A percentile compares a stretch with the other conserved stretches of the same genome.
Evolutionary conservation across 2,888 invertebrate genomes (phyloP).

Genomic region (Harpalus rufipes): DNA sequence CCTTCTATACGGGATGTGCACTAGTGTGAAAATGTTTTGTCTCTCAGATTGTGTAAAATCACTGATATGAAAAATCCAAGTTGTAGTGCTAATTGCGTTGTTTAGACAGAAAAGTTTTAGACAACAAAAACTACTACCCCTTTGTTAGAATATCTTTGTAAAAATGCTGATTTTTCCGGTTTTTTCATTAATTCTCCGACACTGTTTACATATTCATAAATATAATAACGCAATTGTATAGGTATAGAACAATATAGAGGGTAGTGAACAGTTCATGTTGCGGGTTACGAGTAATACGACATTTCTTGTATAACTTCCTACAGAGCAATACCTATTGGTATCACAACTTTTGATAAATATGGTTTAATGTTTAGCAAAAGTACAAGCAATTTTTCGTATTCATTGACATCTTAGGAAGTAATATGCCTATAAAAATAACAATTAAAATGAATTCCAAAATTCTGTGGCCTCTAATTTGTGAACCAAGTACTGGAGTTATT

Average conservation of each 20-base stretch:
- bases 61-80: slow-evolving; percentile 37
- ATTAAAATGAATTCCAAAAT: no score
- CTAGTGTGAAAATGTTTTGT: slow-evolving; percentile 36
- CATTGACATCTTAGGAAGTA: no score
- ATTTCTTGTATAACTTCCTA: no score
- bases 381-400: no score
- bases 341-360: no score
- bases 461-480: no score
- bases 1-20: slow-evolving; percentile 10
- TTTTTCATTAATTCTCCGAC: not conserved
- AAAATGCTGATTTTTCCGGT: slow-evolving; percentile 15
- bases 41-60: slow-evolving; percentile 6
- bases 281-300: no score
- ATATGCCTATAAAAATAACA: no score
- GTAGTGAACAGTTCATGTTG: no score
- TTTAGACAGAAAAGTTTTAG: slow-evolving; percentile 8
- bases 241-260: not conserved
- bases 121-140: slow-evolving; percentile 14
- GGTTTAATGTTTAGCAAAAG: no score
- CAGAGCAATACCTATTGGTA: no score
- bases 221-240: slow-evolving; percentile 9
- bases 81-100: slow-evolving; percentile 12
- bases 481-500: no score
- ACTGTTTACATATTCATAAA: not conserved
- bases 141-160: slow-evolving; percentile 10